Conservation (phyloP, 2,797 vertebrate species). For the Brotogeris chrysoptera region DNA sequence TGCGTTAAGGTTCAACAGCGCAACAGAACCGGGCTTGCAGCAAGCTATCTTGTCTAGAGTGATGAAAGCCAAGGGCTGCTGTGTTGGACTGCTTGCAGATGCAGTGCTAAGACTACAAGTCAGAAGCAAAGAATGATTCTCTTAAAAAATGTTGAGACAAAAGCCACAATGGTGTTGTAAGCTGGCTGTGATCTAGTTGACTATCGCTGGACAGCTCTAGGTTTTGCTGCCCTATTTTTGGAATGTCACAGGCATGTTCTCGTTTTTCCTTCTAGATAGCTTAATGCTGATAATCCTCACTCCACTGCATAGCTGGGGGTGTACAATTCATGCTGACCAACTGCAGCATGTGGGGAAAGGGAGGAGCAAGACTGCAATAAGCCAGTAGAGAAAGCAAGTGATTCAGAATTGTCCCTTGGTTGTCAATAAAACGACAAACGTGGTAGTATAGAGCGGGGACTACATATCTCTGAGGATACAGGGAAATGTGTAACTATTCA, state of each 20-base stretch:
- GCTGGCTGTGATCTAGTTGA: not conserved
- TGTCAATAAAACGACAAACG: not conserved
- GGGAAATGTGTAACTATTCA: not conserved
- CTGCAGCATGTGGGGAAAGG: accelerated
- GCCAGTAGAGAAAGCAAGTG: accelerated
- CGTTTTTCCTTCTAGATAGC: not conserved
- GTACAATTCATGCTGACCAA: accelerated
- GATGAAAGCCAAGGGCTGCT: not conserved
- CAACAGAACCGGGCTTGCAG: not conserved
- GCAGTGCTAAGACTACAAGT: not conserved
- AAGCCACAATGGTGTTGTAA: not conserved
- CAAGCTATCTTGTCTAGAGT: not conserved
- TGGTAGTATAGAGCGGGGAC: accelerated
- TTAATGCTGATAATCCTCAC: not conserved
- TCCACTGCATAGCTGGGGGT: not conserved
- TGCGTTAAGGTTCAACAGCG: not conserved
- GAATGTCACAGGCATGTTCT: not conserved
- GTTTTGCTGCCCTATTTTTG: not conserved
- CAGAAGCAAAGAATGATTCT: not conserved
- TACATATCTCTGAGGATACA: not conserved
- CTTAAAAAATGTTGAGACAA: not conserved
- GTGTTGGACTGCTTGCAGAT: accelerated
- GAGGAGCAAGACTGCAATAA: accelerated
- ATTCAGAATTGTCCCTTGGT: not conserved
- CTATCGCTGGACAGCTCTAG: not conserved